Base-by-base conservation (phyloP, 64 coral and sea anemone species). In the Pocillopora verrucosa region DNA sequence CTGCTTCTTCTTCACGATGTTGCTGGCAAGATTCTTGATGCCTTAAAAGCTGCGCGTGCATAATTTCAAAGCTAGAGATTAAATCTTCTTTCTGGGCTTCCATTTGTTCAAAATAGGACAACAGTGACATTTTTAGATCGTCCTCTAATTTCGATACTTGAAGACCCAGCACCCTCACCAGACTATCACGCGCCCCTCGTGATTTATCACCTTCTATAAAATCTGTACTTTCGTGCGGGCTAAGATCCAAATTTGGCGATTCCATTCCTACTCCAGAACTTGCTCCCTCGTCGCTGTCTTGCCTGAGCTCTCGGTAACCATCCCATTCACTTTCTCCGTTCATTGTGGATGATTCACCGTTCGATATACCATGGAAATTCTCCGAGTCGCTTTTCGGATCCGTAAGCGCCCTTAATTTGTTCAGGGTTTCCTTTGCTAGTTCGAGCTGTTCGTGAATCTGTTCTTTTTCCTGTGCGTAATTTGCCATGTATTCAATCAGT, bases 101-200 rank as follows among this genome's bases (percentile, higher is more conserved):
- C 22, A 96, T 92, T 91, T 96, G 80, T 73, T 96, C 95, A 61
- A 96, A 70, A 83, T 96, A 93, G 59, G 70, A 80, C 4, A 96
- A 76, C 37, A 96, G 58, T 0, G 91, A 93, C 56, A 84, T 70
- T 51, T 93, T 96, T 26, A 96, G 91, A 93, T 96, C 95, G 78
- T 96, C 95, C 60, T 96, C 95, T 3, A 96, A 86, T 90, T 91
- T 93, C 56, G 88, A 93, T 79, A 88, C 91, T 87, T 96, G 91
- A 34, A 93, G 17, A 24, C 95, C 95, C 34, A 96, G 75, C 13
- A 73, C 89, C 65, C 76, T 83, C 13, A 90, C 95, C 61, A 96
- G 83, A 91, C 90, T 90, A 58, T 96, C 95, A 56, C 88, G 80
- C 30, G 84, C 91, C 20, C 79, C 45, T 16, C 56, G 72, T 38